Evolutionary conservation across 1,140 invertebrate species (phyloP), one percentile per base, ranked within the genome.

Genomic region (Drosophila subpulchrella): DNA sequence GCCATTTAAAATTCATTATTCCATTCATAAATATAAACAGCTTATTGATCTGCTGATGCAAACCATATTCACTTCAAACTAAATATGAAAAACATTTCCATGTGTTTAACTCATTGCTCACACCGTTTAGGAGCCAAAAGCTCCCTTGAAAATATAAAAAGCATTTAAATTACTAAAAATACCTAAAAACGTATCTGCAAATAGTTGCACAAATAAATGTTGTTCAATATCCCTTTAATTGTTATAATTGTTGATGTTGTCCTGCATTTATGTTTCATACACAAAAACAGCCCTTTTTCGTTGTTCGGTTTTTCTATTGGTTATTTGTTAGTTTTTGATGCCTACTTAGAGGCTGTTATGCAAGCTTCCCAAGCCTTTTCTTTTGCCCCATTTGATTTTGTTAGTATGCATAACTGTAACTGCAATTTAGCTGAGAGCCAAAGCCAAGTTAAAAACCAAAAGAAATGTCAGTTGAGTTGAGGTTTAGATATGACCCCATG

Each of bases 321-420:
- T 63, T 89, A 77, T 54, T 60, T 60, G 57, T 89, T 84, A 51
- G 70, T 83, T 89, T 61, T 76, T 73, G 57, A 61, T 58, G 84
- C 84, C 84, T 88, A 72, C 77, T 75, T 88, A 88, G 84, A 81
- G 84, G 84, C 80, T 66, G 46, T 84, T 89, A 55, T 88, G 84
- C 84, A 83, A 88, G 83, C 84, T 55, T 55, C 32, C 32, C 32
- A 60, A 58, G 58, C 65, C 78, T 83, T 58, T 55, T 58, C 58
- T 54, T 74, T 61, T 68, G 60, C 27, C 62, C 20, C 30, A 13
- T 38, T 71, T 65, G 34, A 59, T 44, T 79, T 65, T 30, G 68
- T 58, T 85, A 61, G 68, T 50, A 68, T 70, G 44, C 51, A 42
- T 53, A 62, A 65, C 54, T 72, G 59, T 86, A 66, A 58, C 65